These are phyloP conservation scores for Caenorhabditis tropicalis DNA, from an alignment of 1,140 invertebrate species.

Conservation along the genomic window DNA sequence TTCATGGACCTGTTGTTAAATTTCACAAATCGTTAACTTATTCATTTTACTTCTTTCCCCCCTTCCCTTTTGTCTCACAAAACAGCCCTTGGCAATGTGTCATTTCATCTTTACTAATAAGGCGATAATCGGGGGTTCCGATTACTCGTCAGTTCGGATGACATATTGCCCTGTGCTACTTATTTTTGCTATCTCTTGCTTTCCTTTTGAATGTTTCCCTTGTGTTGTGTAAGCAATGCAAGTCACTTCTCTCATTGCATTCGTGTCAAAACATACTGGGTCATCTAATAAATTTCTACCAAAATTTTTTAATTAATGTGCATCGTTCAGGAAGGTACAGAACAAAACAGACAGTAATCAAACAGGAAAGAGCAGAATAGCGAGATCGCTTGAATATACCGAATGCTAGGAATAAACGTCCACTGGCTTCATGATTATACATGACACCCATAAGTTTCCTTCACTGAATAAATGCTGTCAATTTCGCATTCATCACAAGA, in stretches of 20 bases:
- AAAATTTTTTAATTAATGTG: neutral
- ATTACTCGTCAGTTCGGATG: neutral
- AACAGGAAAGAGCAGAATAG: too few relatives aligned
- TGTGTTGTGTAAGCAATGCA: constrained; percentile 43
- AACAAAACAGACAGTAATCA: too few relatives aligned
- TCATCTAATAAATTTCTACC: constrained; percentile 31
- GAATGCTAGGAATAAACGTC: too few relatives aligned
- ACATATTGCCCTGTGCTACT: constrained; percentile 6
- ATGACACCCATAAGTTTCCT: too few relatives aligned
- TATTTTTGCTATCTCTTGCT: constrained; percentile 42
- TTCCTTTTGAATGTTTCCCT: constrained; percentile 4
- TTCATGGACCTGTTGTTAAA: constrained; percentile 3
- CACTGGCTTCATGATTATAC: too few relatives aligned
- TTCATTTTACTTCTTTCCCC: neutral
- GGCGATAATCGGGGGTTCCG: neutral
- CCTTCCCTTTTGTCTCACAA: neutral
- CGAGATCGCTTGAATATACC: too few relatives aligned
- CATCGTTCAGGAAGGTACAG: too few relatives aligned
- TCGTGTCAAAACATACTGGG: constrained; percentile 40
- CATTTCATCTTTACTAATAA: constrained; percentile 21
- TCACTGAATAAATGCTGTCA: too few relatives aligned
- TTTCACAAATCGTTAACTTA: constrained; percentile 18
- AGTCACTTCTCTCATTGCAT: constrained; percentile 44
- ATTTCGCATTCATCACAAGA: too few relatives aligned
- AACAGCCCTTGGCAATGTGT: neutral